Evolutionary conservation across 1,140 invertebrate genomes (phyloP).

Genomic region (Zeugodacus cucurbitae): DNA sequence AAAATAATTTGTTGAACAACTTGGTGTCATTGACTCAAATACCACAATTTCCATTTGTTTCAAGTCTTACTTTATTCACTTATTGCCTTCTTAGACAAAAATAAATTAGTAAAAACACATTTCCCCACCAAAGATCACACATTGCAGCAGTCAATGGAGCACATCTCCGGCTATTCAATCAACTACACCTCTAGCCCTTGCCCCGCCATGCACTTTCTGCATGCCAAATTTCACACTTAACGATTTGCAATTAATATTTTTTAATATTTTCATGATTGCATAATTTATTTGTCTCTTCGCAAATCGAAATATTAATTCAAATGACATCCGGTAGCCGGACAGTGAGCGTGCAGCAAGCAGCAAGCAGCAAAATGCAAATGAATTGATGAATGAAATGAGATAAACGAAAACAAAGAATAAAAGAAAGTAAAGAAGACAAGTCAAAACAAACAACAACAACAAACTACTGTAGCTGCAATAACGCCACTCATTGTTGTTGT

Average conservation of each 20-base stretch:
- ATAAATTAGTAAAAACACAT: too few species aligned
- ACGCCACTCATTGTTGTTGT: background rate
- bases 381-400: constrained; percentile 18
- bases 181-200: background rate
- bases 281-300: background rate
- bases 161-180: background rate
- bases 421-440: background rate
- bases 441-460: background rate
- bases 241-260: constrained; percentile 27
- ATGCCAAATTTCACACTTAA: constrained; percentile 27
- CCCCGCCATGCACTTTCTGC: background rate
- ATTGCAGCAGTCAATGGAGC: background rate
- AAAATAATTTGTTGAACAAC: too few species aligned
- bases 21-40: too few species aligned
- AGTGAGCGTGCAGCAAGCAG: background rate
- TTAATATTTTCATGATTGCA: background rate
- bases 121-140: background rate
- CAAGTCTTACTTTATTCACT: background rate
- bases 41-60: background rate
- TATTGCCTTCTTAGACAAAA: background rate
- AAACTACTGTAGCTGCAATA: background rate
- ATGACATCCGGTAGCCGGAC: background rate
- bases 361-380: background rate
- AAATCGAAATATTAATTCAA: constrained; percentile 6
- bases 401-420: background rate